A percentile compares a stretch with the other conserved stretches of the same genome.
These are phyloP conservation scores for Troides helena DNA, from an alignment of 2,888 invertebrate species.

Conservation along the genomic window DNA sequence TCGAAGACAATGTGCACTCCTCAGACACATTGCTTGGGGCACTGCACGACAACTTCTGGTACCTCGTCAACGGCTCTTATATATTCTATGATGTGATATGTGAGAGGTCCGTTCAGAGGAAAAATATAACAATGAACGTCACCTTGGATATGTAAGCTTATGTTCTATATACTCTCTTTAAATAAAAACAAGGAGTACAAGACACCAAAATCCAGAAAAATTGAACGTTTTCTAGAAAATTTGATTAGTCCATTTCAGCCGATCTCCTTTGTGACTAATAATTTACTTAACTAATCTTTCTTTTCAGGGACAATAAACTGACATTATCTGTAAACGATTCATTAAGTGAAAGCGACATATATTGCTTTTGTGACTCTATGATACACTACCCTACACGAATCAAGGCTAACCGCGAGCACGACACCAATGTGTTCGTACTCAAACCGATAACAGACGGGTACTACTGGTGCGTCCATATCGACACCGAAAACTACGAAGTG, in stretches of 20 bases:
- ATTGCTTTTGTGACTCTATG: slow-evolving; percentile 66
- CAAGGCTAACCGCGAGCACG: slow-evolving; percentile 41
- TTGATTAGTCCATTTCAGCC: too few relatives aligned
- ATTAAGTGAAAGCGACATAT: slow-evolving; percentile 47
- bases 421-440: slow-evolving; percentile 45
- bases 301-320: slow-evolving; percentile 56
- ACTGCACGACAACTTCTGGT: slow-evolving; percentile 54
- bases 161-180: background rate
- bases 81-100: slow-evolving; percentile 67
- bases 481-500: slow-evolving; percentile 49
- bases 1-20: slow-evolving; percentile 37
- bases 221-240: too few relatives aligned
- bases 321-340: slow-evolving; percentile 47
- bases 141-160: slow-evolving; percentile 30
- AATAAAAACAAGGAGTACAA: too few relatives aligned
- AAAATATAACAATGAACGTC: slow-evolving; percentile 47
- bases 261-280: too few relatives aligned
- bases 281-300: background rate
- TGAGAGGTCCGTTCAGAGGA: slow-evolving; percentile 54
- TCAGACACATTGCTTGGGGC: slow-evolving; percentile 49
- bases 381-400: slow-evolving; percentile 51
- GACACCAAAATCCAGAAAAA: too few relatives aligned
- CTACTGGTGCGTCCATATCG: slow-evolving; percentile 67
- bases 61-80: slow-evolving; percentile 56
- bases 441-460: slow-evolving; percentile 59